Conservation (phyloP, 2,113 vertebrate genomes). For the Mugil cephalus region DNA sequence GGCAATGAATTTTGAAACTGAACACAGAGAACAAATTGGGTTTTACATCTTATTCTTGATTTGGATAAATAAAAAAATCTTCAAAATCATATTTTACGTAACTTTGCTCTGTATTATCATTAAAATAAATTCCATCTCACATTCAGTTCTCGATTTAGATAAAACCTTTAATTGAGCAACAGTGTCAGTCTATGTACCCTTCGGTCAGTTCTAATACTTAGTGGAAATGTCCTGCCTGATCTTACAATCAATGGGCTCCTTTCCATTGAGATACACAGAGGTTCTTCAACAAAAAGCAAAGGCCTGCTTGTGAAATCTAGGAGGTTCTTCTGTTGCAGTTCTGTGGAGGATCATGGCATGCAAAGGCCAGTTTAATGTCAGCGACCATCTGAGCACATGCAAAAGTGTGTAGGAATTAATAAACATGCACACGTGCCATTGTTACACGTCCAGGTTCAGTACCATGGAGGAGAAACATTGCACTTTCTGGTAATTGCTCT, state of each 20-base stretch:
- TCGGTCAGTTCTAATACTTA: too few relatives aligned
- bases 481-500: conserved; percentile 62
- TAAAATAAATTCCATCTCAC: too few relatives aligned
- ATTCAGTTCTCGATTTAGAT: too few relatives aligned
- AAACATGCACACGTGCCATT: conserved; percentile 4
- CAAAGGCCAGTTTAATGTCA: conserved; percentile 25
- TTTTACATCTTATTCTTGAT: too few relatives aligned
- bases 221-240: neutral
- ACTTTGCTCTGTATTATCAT: too few relatives aligned
- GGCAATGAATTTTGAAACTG: too few relatives aligned
- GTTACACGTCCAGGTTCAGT: conserved; percentile 11
- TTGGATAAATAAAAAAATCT: too few relatives aligned
- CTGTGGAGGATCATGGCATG: neutral
- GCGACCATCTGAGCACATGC: conserved; percentile 22
- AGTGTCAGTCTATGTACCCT: too few relatives aligned
- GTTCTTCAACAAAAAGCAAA: neutral
- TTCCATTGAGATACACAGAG: neutral
- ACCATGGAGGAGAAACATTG: conserved; percentile 13
- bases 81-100: too few relatives aligned
- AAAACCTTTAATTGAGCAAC: too few relatives aligned
- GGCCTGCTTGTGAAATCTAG: neutral
- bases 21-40: too few relatives aligned
- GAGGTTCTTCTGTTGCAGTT: neutral
- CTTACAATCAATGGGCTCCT: neutral
- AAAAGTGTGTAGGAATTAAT: conserved; percentile 45